These are phyloP conservation scores for Lycaena phlaeas DNA, from an alignment of 2,888 invertebrate genomes.

Conservation along the genomic window DNA sequence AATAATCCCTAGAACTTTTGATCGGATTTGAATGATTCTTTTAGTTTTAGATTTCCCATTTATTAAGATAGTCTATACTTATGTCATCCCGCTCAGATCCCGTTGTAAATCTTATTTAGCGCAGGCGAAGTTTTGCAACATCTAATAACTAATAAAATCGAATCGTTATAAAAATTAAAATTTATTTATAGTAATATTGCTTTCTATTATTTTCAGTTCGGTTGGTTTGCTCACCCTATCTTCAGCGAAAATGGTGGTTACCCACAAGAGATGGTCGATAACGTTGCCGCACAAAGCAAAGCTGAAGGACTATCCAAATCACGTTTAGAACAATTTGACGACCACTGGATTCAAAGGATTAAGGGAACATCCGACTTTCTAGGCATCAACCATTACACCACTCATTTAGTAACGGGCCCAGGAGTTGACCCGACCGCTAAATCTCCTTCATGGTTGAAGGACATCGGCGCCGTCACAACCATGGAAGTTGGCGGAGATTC, in stretches of 20 bases:
- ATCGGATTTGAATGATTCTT: too few relatives aligned
- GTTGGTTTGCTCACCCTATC: constrained; percentile 71
- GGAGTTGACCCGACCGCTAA: constrained; percentile 55
- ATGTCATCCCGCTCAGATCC: too few relatives aligned
- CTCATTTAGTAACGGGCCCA: constrained; percentile 51
- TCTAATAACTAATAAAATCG: too few relatives aligned
- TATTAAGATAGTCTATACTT: too few relatives aligned
- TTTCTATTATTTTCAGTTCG: constrained; percentile 51
- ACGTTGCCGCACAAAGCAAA: constrained; percentile 50
- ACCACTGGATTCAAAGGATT: constrained; percentile 57
- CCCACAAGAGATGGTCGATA: constrained; percentile 59
- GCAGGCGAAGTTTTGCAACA: too few relatives aligned
- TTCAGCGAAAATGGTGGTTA: constrained; percentile 65
- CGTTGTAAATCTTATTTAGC: too few relatives aligned
- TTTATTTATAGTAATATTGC: too few relatives aligned
- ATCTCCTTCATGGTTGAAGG: constrained; percentile 64
- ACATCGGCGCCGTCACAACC: constrained; percentile 56
- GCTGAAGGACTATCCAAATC: constrained; percentile 50
- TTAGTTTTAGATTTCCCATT: too few relatives aligned
- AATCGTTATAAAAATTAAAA: too few relatives aligned
- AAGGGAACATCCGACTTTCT: constrained; percentile 64
- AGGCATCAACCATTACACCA: constrained; percentile 68
- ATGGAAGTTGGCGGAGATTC: constrained; percentile 60
- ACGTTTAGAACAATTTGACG: constrained; percentile 59
- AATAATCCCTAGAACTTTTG: too few relatives aligned